These are phyloP conservation scores for Luperina testacea DNA, from an alignment of 2,888 invertebrate species.

Conservation along the genomic window DNA sequence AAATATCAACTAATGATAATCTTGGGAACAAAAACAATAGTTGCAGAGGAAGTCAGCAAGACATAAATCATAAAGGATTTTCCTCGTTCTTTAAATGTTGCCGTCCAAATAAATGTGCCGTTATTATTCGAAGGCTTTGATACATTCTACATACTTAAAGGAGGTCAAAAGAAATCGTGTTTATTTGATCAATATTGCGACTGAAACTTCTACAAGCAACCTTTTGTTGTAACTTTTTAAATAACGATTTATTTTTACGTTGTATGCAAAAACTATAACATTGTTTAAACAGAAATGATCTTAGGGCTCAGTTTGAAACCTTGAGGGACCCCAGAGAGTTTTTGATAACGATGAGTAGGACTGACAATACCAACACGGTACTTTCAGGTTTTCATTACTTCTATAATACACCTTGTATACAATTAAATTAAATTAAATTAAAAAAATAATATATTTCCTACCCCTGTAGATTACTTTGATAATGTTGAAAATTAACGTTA, in stretches of 20 bases:
- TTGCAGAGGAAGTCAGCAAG: conserved; percentile 13
- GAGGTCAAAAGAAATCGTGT: conserved; percentile 36
- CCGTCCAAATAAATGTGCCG: conserved; percentile 31
- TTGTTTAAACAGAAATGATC: not conserved
- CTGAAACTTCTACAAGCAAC: not conserved
- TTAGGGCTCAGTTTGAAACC: too few species aligned
- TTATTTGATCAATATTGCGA: conserved; percentile 27
- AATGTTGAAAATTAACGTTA: conserved; percentile 53
- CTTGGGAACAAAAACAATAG: conserved; percentile 32
- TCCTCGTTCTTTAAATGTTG: conserved; percentile 35
- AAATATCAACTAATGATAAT: conserved; percentile 21
- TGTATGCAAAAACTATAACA: not conserved
- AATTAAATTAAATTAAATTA: conserved; percentile 17
- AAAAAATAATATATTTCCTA: not conserved
- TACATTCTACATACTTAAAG: conserved; percentile 22
- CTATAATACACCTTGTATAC: not conserved
- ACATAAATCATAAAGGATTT: conserved; percentile 47
- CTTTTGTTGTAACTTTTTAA: not conserved
- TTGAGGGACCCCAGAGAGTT: too few species aligned
- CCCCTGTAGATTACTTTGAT: conserved; percentile 44
- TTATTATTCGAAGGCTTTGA: conserved; percentile 28
- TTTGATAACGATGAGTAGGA: too few species aligned
- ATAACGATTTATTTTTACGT: not conserved
- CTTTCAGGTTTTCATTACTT: too few species aligned
- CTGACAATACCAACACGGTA: too few species aligned